Evolutionary conservation across 1,140 invertebrate genomes (phyloP).

Genomic region (Macrocentrus cingulum): DNA sequence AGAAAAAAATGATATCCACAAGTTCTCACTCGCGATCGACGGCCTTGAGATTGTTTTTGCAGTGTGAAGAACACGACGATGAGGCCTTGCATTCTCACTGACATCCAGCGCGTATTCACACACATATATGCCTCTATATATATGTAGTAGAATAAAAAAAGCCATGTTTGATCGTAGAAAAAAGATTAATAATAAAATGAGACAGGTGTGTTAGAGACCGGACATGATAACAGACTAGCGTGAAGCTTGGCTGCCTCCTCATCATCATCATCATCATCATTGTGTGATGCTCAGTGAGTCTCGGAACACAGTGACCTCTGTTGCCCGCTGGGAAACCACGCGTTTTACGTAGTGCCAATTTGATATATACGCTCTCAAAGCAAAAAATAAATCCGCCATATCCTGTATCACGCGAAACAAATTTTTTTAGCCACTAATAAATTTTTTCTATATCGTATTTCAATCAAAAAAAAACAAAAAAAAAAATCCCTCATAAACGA

Average conservation of each 20-base stretch:
- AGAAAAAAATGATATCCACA: not conserved
- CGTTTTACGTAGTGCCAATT: too few species aligned
- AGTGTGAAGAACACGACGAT: slow-evolving; percentile 1
- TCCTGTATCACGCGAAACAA: too few species aligned
- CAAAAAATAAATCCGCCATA: too few species aligned
- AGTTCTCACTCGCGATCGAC: not conserved
- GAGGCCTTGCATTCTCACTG: not conserved
- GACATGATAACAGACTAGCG: slow-evolving; percentile 55
- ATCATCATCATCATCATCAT: too few species aligned
- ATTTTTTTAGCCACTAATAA: too few species aligned
- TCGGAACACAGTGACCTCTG: too few species aligned
- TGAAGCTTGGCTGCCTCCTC: slow-evolving; percentile 59
- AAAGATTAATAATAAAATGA: slow-evolving; percentile 4
- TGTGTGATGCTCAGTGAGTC: too few species aligned
- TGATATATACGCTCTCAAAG: too few species aligned
- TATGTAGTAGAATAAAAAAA: not conserved
- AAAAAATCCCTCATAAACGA: too few species aligned
- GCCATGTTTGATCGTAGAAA: not conserved
- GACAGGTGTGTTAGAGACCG: slow-evolving; percentile 38
- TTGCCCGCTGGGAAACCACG: too few species aligned
- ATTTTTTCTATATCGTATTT: too few species aligned
- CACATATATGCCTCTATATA: not conserved
- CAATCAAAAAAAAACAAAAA: too few species aligned
- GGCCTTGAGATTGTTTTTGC: slow-evolving; percentile 3
- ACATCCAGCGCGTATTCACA: not conserved